Conservation (phyloP, 2,797 vertebrate genomes). For the Esox lucius region DNA sequence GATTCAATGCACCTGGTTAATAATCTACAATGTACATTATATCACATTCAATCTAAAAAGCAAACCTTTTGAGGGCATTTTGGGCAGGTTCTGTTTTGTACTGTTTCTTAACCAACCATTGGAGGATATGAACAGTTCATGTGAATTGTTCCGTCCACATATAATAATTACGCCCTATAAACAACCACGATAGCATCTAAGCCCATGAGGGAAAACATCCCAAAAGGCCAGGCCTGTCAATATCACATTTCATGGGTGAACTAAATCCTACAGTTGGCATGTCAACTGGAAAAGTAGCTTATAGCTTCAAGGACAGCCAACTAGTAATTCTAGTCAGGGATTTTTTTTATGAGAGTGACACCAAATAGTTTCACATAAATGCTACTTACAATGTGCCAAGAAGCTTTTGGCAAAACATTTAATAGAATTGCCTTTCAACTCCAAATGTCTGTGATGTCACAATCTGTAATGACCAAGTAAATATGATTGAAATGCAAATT, state of each 20-base stretch:
- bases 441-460: slow-evolving; percentile 2
- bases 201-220: neutral
- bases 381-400: neutral
- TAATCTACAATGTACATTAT: too few species aligned
- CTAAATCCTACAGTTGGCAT: neutral
- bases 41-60: neutral
- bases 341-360: slow-evolving; percentile 1
- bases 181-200: neutral
- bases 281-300: slow-evolving; percentile 5
- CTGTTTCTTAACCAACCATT: neutral
- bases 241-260: slow-evolving; percentile 8
- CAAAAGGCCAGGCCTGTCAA: slow-evolving; percentile 1
- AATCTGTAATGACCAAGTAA: slow-evolving; percentile 4
- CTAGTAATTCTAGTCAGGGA: neutral
- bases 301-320: neutral
- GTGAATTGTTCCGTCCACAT: neutral
- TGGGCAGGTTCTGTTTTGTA: neutral
- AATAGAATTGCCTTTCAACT: neutral
- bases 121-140: neutral
- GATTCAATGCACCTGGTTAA: too few species aligned
- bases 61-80: too few species aligned
- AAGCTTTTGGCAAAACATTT: slow-evolving; percentile 7
- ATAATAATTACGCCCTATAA: neutral
- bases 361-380: slow-evolving; percentile 7
- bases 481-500: slow-evolving; percentile 10